Conservation (phyloP, 2,888 invertebrate genomes). For the Amiota minor region DNA sequence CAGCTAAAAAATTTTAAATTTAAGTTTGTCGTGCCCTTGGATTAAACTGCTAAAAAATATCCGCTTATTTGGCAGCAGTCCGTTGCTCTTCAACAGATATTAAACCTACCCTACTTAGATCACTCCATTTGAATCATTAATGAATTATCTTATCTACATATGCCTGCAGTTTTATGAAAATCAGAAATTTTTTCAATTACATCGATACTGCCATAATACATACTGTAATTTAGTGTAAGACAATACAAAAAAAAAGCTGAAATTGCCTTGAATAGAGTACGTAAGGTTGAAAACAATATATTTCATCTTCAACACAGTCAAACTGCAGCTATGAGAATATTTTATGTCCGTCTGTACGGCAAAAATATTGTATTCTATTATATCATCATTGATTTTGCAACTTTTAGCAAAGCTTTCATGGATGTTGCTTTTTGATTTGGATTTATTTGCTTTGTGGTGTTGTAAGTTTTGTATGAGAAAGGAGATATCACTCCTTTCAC, state of each 20-base stretch:
- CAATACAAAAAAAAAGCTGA: constrained; percentile 73
- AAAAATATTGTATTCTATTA: no score
- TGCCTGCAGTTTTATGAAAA: constrained; percentile 79
- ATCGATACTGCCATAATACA: constrained; percentile 76
- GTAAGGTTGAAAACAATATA: constrained; percentile 77
- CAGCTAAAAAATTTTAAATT: constrained; percentile 41
- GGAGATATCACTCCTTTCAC: no score
- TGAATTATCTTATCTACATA: constrained; percentile 59
- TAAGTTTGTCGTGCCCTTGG: constrained; percentile 41
- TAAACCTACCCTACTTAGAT: constrained; percentile 56
- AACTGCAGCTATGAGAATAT: constrained; percentile 36
- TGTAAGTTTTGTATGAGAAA: no score
- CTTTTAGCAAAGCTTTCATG: no score
- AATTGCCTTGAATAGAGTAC: constrained; percentile 73
- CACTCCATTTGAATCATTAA: constrained; percentile 60
- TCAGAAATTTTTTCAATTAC: constrained; percentile 74
- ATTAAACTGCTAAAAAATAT: constrained; percentile 56
- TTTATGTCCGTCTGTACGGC: no score
- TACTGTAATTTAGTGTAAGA: constrained; percentile 75
- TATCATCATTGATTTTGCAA: no score
- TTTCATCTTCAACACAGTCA: constrained; percentile 73
- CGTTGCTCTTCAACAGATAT: constrained; percentile 46
- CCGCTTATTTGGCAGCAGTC: constrained; percentile 51
- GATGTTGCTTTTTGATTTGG: no score
- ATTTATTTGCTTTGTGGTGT: no score